Evolutionary conservation across 2,888 invertebrate genomes (phyloP), one percentile per base, ranked within the genome.

Genomic region (Heliconius charithonia): DNA sequence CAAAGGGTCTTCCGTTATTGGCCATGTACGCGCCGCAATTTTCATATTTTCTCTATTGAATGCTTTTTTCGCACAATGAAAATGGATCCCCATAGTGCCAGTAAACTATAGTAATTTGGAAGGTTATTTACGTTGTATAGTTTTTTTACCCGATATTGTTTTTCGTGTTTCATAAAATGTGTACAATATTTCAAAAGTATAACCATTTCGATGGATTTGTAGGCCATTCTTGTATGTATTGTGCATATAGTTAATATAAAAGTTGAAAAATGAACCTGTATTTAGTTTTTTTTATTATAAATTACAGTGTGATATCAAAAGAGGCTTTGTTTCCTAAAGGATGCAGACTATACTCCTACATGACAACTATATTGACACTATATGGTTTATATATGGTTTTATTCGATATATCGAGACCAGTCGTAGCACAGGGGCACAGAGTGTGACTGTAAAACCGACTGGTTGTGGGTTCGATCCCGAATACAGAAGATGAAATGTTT

Each of bases 1-100:
- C 71, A 72, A 79, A 82, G 81, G 82, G 80, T 77, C 81, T 78
- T 80, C 79, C 80, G 71, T 73, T 82, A 82, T 82, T 79, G 79
- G 74, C 66, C 73, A 73, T 65, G 70, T 80, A 75, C 77, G 79
- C 51, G 66, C 77, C 76, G 73, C 77, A 80, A 82, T 81, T 78
- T 82, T 81, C 80, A 82, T 83, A 83, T 82, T 82, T 82, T 80
- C 67, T 75, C 72, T 74, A 77, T 76, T 70, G 73, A 80, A 78
- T 56, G 80, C 37, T 78, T 78, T 77, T 81, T 79, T 76, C 76
- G 76, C 63, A 79, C 81, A 81, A 75, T 78, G 67, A 81, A 79
- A 81, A 79, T 76, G 79, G 77, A 77, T 81, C 78, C 79, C 66
- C 80, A 80, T 78, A 79, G 70, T 79, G 75, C 75, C 66, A 78